Conservation (phyloP, 2,797 vertebrate genomes). For the Platyrinchus mystaceus region DNA sequence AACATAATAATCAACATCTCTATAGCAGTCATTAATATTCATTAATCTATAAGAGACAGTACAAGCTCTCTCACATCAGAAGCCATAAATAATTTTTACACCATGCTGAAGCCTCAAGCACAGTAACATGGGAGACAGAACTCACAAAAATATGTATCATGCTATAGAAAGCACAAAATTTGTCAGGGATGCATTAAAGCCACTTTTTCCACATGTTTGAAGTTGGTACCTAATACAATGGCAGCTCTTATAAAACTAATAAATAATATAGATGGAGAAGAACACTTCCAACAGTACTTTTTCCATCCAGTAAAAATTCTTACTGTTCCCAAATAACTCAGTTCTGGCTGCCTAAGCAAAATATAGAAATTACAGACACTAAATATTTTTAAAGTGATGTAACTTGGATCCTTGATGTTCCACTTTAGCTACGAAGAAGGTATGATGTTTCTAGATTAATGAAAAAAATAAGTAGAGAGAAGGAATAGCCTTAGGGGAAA, state of each 20-base stretch:
- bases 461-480: not conserved
- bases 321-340: not conserved
- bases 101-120: not conserved
- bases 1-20: not conserved
- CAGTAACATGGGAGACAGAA: not conserved
- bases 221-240: not conserved
- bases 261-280: not conserved
- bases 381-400: not conserved
- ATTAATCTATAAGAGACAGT: not conserved
- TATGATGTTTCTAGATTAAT: not conserved
- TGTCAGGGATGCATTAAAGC: not conserved
- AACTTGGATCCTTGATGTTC: too few relatives aligned
- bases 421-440: not conserved
- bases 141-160: not conserved
- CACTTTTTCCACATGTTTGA: not conserved
- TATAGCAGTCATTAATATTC: not conserved
- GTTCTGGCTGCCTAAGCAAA: not conserved
- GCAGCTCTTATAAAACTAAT: not conserved
- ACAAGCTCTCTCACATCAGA: not conserved
- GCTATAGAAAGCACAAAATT: not conserved
- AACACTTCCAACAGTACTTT: not conserved
- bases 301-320: not conserved
- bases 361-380: not conserved
- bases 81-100: not conserved
- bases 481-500: rapidly evolving